Evolutionary conservation across 2,888 invertebrate species (phyloP).

Genomic region (Apodemia mormo): DNA sequence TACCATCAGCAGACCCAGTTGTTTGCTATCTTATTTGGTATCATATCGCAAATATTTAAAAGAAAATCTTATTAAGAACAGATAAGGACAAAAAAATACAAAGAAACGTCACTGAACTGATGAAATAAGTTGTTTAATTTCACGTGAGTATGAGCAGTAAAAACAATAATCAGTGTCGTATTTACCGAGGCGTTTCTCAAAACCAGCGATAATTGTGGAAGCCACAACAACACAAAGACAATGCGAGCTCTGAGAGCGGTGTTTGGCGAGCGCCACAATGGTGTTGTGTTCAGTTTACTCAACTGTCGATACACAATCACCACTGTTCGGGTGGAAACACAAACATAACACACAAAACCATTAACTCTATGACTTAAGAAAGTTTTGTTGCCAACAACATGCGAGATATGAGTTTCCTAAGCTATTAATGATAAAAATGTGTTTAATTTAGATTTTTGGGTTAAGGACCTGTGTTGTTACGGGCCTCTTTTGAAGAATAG

Average conservation of each 20-base stretch:
- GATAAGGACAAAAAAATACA: not conserved
- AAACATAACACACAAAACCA: not conserved
- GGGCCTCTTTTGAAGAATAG: no score
- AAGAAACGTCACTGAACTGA: not conserved
- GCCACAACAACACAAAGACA: not conserved
- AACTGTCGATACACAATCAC: not conserved
- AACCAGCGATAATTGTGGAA: conserved; percentile 4
- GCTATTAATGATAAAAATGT: no score
- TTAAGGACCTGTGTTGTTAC: no score
- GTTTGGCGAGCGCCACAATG: conserved; percentile 2
- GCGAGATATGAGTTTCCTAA: no score
- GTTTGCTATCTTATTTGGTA: no score
- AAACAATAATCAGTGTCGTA: not conserved
- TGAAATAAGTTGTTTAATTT: not conserved
- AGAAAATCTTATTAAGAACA: no score
- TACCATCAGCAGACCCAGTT: no score
- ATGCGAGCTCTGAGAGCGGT: not conserved
- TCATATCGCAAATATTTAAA: no score
- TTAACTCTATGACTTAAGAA: not conserved
- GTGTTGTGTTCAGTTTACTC: conserved; percentile 3
- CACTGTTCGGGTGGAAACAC: not conserved
- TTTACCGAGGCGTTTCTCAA: conserved; percentile 9
- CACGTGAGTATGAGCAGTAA: not conserved
- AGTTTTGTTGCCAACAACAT: not conserved
- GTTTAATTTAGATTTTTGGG: no score